Conservation (phyloP, 2,888 invertebrate genomes). For the Scaptomyza caliginosa region DNA sequence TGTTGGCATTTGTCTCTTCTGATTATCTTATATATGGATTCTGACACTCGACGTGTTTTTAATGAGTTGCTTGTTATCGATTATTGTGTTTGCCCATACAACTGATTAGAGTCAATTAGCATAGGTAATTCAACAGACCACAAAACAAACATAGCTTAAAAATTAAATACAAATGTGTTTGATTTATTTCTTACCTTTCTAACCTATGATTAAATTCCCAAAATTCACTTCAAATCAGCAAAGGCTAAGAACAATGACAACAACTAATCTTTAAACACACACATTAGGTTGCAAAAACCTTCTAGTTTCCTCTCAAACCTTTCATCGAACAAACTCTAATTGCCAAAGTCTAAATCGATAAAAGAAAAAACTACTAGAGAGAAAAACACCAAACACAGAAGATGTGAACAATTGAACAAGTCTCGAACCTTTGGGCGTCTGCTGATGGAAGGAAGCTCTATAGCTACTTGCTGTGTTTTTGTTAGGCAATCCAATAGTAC, state of each 20-base stretch:
- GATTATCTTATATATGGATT: slow-evolving; percentile 21
- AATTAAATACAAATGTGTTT: no score
- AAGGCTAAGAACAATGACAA: slow-evolving; percentile 46
- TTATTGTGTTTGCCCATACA: not conserved
- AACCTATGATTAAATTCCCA: no score
- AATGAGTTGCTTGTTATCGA: slow-evolving; percentile 39
- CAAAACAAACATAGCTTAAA: no score
- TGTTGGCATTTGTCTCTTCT: slow-evolving; percentile 10
- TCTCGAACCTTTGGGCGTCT: slow-evolving; percentile 70
- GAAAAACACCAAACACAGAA: slow-evolving; percentile 28
- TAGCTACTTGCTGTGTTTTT: slow-evolving; percentile 47
- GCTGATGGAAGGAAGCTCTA: slow-evolving; percentile 66
- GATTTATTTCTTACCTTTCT: no score
- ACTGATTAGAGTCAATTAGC: slow-evolving; percentile 1
- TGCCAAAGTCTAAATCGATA: slow-evolving; percentile 34
- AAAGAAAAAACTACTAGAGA: not conserved
- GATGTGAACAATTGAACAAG: slow-evolving; percentile 65
- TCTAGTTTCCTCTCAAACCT: not conserved
- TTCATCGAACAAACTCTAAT: slow-evolving; percentile 29
- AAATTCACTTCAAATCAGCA: no score
- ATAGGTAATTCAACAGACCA: not conserved
- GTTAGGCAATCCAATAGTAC: slow-evolving; percentile 33
- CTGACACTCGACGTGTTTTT: slow-evolving; percentile 36
- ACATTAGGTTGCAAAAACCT: slow-evolving; percentile 45
- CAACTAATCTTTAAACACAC: slow-evolving; percentile 73